Conservation (phyloP, 2,888 invertebrate genomes). For the Oscheius onirici region DNA sequence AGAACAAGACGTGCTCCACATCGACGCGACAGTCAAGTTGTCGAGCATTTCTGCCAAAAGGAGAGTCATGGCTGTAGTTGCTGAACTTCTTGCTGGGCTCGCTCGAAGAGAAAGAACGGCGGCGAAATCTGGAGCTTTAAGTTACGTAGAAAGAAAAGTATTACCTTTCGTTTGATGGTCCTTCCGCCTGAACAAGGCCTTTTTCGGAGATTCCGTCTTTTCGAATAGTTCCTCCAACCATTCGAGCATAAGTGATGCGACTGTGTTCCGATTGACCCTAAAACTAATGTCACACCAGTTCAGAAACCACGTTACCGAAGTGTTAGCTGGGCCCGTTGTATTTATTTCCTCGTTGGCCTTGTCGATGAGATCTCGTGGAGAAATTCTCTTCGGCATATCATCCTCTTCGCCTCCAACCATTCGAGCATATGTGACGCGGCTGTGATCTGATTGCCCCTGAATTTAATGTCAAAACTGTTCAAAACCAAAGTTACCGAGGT, state of each 20-base stretch:
- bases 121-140: too few species aligned
- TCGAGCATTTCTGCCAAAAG: neutral
- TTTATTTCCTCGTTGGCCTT: slow-evolving; percentile 7
- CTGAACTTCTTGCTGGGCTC: neutral
- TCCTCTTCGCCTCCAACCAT: slow-evolving; percentile 6
- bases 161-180: neutral
- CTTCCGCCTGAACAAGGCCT: neutral
- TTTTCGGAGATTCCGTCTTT: neutral
- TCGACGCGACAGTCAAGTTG: slow-evolving; percentile 22
- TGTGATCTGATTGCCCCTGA: neutral
- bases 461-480: neutral
- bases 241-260: slow-evolving; percentile 1
- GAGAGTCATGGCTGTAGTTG: slow-evolving; percentile 3
- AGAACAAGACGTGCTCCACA: slow-evolving; percentile 26
- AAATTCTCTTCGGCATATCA: slow-evolving; percentile 5
- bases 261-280: neutral
- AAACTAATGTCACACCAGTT: neutral
- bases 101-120: neutral
- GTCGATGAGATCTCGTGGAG: neutral
- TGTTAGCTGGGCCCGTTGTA: neutral
- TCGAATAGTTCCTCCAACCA: neutral
- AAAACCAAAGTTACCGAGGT: neutral
- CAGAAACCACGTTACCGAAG: neutral
- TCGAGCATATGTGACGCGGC: neutral
- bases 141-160: too few species aligned